Conservation (phyloP, 2,888 invertebrate species). For the Steinernema scapterisci region DNA sequence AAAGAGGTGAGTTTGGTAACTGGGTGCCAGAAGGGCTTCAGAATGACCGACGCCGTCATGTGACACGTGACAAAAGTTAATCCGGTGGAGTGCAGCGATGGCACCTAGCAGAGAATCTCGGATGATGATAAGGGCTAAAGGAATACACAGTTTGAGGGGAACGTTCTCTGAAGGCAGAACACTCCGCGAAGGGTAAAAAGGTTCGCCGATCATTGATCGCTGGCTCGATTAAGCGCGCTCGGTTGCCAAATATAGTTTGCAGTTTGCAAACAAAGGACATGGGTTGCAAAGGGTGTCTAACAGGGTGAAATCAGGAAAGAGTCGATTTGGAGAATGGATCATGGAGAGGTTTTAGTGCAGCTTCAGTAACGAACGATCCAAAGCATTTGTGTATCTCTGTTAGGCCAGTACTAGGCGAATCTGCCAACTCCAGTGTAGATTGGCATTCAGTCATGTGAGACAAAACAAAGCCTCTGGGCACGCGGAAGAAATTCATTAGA, state of each 20-base stretch:
- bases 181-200: not conserved
- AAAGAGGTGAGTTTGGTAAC: not conserved
- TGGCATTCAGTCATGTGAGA: not conserved
- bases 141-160: too few species aligned
- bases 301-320: too few species aligned
- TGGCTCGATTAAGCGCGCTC: not conserved
- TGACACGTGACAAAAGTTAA: not conserved
- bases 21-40: not conserved
- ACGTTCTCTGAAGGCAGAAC: not conserved
- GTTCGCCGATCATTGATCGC: conserved; percentile 14
- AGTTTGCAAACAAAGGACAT: too few species aligned
- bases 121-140: not conserved
- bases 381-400: too few species aligned
- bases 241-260: not conserved
- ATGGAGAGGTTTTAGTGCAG: too few species aligned
- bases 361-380: too few species aligned
- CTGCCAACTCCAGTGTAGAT: too few species aligned
- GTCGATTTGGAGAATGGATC: not conserved
- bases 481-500: not conserved
- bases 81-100: not conserved
- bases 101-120: not conserved
- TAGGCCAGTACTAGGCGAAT: too few species aligned
- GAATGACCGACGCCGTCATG: not conserved
- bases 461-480: not conserved
- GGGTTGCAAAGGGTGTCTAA: too few species aligned